A percentile compares a stretch with the other conserved stretches of the same genome.
Evolutionary conservation across 2,888 invertebrate species (phyloP).

Genomic region (Balanococcus diminutus): DNA sequence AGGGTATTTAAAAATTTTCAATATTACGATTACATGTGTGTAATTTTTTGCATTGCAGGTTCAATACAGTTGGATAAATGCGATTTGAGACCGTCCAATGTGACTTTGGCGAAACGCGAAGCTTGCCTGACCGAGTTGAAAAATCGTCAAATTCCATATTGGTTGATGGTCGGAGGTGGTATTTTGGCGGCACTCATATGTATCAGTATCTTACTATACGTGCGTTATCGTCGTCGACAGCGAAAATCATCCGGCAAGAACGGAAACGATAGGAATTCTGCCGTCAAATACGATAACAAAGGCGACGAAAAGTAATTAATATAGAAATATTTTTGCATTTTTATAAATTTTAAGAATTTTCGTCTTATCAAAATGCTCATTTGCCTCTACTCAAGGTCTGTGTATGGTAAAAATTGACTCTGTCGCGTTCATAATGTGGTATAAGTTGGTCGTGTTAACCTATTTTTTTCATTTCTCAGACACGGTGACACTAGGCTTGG

Average conservation of each 20-base stretch:
- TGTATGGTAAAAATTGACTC: background rate
- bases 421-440: background rate
- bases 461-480: slow-evolving; percentile 20
- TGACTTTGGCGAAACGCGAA: background rate
- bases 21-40: background rate
- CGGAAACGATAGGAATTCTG: background rate
- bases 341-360: background rate
- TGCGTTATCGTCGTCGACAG: slow-evolving; percentile 41
- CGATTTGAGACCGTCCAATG: background rate
- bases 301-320: slow-evolving; percentile 47
- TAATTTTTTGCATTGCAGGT: background rate
- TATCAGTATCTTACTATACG: slow-evolving; percentile 35
- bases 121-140: slow-evolving; percentile 16
- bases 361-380: background rate
- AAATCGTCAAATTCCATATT: slow-evolving; percentile 40
- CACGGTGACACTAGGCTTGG: slow-evolving; percentile 26
- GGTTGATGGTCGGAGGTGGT: slow-evolving; percentile 41
- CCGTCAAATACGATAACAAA: slow-evolving; percentile 33
- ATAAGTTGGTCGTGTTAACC: background rate
- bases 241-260: background rate
- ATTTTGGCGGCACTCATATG: slow-evolving; percentile 26
- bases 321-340: background rate
- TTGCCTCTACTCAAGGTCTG: background rate
- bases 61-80: background rate
- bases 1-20: too few species aligned